phyloP scores from a whole-genome alignment of 2,113 vertebrate species.

The Otis tarda region DNA sequence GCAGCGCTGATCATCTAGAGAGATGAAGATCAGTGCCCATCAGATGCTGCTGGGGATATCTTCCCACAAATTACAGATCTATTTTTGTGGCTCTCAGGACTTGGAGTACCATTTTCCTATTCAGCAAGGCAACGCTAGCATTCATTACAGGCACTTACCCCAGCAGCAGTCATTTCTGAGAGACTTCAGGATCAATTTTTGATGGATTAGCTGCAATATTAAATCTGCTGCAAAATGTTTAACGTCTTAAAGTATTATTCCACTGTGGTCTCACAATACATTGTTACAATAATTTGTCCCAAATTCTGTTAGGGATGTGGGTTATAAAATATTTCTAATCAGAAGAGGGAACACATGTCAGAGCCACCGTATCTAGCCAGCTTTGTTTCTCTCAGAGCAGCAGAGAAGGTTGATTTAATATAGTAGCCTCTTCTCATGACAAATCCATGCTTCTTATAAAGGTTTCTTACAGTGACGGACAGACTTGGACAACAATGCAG shows the following conservation, averaged over 20 bases:
- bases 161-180: not conserved
- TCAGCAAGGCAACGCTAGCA: not conserved
- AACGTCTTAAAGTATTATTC: not conserved
- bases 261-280: not conserved
- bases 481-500: not conserved
- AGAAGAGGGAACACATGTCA: not conserved
- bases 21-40: not conserved
- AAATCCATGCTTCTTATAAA: not conserved
- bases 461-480: not conserved
- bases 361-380: not conserved
- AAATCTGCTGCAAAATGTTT: not conserved
- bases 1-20: not conserved
- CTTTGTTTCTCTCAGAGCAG: not conserved
- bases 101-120: not conserved
- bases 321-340: not conserved
- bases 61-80: not conserved
- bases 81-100: not conserved
- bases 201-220: constrained; percentile 44
- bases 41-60: not conserved
- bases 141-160: not conserved
- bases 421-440: not conserved
- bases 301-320: not conserved
- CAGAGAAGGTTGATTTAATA: not conserved
- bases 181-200: constrained; percentile 1
- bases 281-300: not conserved